Base-by-base conservation (phyloP, 2,888 invertebrate genomes). In the Drosophila atripex region DNA sequence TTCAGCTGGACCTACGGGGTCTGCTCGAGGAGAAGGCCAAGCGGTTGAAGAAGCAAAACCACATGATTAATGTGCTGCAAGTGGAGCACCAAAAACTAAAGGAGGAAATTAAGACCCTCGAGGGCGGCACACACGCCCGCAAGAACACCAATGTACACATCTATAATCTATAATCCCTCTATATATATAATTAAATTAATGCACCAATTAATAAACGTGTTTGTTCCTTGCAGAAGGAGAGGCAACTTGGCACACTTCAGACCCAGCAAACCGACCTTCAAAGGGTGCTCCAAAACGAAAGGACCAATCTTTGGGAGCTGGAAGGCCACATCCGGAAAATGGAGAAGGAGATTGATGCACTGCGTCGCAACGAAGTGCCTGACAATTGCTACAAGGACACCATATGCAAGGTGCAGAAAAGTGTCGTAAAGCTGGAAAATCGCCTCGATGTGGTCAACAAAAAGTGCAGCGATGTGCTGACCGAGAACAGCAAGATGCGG, bases 401-500 rank as follows among this genome's bases (percentile, higher is more conserved):
- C 3, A 89, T 91, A 41, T 83, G 78, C 82, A 93, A 86, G 64
- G 90, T 90, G 2, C 90, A 91, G 54, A 93, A 92, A 66, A 91
- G 91, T 76, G 93, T 95, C 14, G 92, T 93, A 16, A 95, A 94
- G 71, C 90, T 96, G 60, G 95, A 96, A 90, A 95, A 96, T 90
- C 93, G 95, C 0, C 92, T 96, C 25, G 95, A 96, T 86, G 95
- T 95, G 1, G 94, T 94, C 1, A 95, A 95, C 84, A 95, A 95
- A 88, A 94, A 94, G 84, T 96, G 96, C 89, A 96, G 96, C 90
- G 92, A 93, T 3, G 94, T 96, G 18, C 93, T 96, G 66, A 93
- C 95, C 2, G 94, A 95, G 66, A 97, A 97, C 90, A 93, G 93
- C 56, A 93, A 93, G 77, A 92, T 97, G 84, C 92, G 97, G 23